Conservation (phyloP, 2,797 vertebrate species). For the Takifugu ocellatus region DNA sequence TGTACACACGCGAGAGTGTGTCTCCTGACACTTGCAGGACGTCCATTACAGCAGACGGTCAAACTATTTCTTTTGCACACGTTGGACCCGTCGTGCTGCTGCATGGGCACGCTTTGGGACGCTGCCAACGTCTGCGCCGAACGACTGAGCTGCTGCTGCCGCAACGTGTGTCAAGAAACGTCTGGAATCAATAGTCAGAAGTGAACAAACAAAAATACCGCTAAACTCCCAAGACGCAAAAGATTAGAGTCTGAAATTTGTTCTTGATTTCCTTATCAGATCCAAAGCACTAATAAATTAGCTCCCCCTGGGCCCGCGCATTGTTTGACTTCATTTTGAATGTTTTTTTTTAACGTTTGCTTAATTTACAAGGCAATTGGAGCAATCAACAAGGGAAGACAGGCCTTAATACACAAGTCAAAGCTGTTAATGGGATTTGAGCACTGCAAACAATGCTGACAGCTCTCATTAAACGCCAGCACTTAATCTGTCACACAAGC, state of each 20-base stretch:
- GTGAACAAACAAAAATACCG: conserved; percentile 9
- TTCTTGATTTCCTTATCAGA: conserved; percentile 43
- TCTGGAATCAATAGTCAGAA: conserved; percentile 4
- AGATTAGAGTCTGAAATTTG: conserved; percentile 26
- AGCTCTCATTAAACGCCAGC: conserved; percentile 71
- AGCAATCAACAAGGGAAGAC: conserved; percentile 68
- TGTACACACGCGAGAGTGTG: conserved; percentile 15
- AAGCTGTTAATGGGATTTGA: conserved; percentile 76
- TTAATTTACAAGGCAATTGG: conserved; percentile 69
- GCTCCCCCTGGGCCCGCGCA: conserved; percentile 35
- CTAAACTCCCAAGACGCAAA: conserved; percentile 9
- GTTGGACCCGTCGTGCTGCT: conserved; percentile 6
- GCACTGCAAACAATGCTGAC: conserved; percentile 74
- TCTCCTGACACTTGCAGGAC: background rate
- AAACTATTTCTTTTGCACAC: background rate
- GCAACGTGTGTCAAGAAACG: conserved; percentile 5
- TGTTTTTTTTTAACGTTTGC: conserved; percentile 56
- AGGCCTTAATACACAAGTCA: conserved; percentile 69
- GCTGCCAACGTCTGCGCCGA: background rate
- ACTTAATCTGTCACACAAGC: conserved; percentile 61
- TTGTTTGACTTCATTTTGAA: conserved; percentile 52
- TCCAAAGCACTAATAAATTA: conserved; percentile 17
- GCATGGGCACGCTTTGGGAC: conserved; percentile 3
- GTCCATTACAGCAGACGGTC: background rate
- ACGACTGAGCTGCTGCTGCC: background rate